phyloP scores from a whole-genome alignment of 2,888 invertebrate genomes.

The Chesias legatella region DNA sequence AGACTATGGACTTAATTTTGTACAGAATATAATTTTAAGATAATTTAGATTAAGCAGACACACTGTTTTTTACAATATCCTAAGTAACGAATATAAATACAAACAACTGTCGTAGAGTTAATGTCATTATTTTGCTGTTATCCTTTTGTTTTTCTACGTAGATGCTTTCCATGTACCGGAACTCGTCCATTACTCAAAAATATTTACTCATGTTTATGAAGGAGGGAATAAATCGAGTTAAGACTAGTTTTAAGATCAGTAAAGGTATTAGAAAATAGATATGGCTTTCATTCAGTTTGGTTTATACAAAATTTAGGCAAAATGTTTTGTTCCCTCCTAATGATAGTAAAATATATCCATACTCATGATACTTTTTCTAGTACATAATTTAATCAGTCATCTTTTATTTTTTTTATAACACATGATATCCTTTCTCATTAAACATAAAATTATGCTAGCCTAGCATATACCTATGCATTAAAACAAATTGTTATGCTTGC shows the following conservation, averaged over 20 bases:
- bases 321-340: conserved; percentile 55
- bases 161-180: conserved; percentile 43
- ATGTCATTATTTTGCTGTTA: conserved; percentile 69
- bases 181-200: conserved; percentile 31
- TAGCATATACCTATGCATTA: conserved; percentile 61
- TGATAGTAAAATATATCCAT: conserved; percentile 39
- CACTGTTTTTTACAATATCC: conserved; percentile 79
- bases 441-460: conserved; percentile 55
- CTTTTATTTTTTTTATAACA: conserved; percentile 38
- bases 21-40: conserved; percentile 72
- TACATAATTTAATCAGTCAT: conserved; percentile 37
- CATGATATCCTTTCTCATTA: conserved; percentile 38
- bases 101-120: conserved; percentile 74
- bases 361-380: conserved; percentile 42
- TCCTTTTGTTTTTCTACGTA: conserved; percentile 56
- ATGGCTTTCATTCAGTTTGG: conserved; percentile 53
- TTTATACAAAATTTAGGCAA: conserved; percentile 46
- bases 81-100: conserved; percentile 68
- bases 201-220: conserved; percentile 36
- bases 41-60: conserved; percentile 66
- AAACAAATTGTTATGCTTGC: conserved; percentile 74
- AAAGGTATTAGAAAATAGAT: conserved; percentile 45
- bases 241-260: conserved; percentile 46
- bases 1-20: conserved; percentile 75
- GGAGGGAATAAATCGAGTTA: conserved; percentile 54